Base-by-base conservation (phyloP, 1,140 invertebrate genomes). In the Anastrepha ludens region DNA sequence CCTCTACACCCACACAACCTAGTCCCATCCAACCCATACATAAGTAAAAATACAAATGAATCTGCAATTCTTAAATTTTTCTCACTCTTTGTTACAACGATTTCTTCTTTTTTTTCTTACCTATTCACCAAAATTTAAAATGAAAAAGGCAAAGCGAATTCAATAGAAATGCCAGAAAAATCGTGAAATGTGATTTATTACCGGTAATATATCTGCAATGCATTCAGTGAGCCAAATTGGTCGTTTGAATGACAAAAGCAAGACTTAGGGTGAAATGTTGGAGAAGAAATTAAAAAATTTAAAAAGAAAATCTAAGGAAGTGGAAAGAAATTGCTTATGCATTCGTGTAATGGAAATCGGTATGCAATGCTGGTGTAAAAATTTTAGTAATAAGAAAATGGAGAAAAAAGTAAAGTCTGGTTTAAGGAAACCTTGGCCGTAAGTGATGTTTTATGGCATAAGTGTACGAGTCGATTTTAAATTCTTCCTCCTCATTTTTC, bases 181-280 rank as follows among this genome's bases (percentile, higher is more conserved):
- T 17, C 41, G 15, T 13, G 39, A 74, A 74, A 13, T 70, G 13
- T n/a, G 39, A 41, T 74, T 74, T 74, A 74, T 74, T 44, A 44
- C 67, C 41, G 15, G 44, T 47, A 67, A 39, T 11, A 74, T 74
- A 15, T 44, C 67, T 74, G 67, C 44, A 39, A 74, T 15, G 29
- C 67, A 74, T 74, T 74, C 39, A 74, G 41, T 74, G 15, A 17
- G 67, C 44, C 67, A 74, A 74, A 74, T 74, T 74, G 67, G 11
- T 44, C 15, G 41, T 74, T 44, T 41, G 17, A 47, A 17, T 47
- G 67, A 47, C 67, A 74, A 74, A 44, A 3, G 41, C 15, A n/a
- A 0, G 15, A 44, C 29, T 44, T 47, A 39, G 13, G 6, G 17
- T 74, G 41, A 74, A 74, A 47, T 44, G 44, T 74, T 15, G 67